phyloP scores from a whole-genome alignment of 2,797 vertebrate species.

The Halcyon leucocephala region DNA sequence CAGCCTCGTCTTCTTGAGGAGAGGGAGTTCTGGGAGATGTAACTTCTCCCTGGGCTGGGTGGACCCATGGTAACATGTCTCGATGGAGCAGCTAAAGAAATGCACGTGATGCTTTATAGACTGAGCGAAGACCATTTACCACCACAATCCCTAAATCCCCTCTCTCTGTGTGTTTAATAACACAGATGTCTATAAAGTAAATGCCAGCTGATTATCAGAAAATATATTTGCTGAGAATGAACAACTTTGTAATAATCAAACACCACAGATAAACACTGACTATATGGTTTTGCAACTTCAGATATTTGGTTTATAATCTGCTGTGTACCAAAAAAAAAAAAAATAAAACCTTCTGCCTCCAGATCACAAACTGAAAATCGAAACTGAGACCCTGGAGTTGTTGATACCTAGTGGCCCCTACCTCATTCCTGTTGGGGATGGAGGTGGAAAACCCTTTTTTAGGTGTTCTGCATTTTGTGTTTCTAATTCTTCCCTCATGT shows the following conservation, averaged over 20 bases:
- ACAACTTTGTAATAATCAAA: constrained; percentile 49
- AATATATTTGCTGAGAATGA: constrained; percentile 53
- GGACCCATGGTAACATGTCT: fast-evolving
- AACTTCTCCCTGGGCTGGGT: not conserved
- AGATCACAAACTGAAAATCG: not conserved
- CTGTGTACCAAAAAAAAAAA: not conserved
- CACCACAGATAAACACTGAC: constrained; percentile 30
- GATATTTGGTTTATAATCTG: constrained; percentile 3
- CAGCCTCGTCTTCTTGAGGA: not conserved
- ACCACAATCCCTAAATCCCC: constrained; percentile 56
- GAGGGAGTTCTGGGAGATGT: not conserved
- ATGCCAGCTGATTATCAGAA: constrained; percentile 73
- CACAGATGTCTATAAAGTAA: constrained; percentile 68
- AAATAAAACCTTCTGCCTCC: not conserved
- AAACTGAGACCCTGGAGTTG: not conserved
- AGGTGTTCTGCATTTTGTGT: not conserved
- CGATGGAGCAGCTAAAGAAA: not conserved
- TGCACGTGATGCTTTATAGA: not conserved
- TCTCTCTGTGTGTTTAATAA: constrained; percentile 57
- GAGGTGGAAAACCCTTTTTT: not conserved
- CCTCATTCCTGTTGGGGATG: fast-evolving
- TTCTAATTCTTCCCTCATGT: not conserved
- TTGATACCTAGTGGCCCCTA: not conserved
- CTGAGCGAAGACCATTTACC: not conserved
- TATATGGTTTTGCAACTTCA: not conserved